Evolutionary conservation across 2,797 vertebrate species (phyloP).

Genomic region (Aplochiton taeniatus): DNA sequence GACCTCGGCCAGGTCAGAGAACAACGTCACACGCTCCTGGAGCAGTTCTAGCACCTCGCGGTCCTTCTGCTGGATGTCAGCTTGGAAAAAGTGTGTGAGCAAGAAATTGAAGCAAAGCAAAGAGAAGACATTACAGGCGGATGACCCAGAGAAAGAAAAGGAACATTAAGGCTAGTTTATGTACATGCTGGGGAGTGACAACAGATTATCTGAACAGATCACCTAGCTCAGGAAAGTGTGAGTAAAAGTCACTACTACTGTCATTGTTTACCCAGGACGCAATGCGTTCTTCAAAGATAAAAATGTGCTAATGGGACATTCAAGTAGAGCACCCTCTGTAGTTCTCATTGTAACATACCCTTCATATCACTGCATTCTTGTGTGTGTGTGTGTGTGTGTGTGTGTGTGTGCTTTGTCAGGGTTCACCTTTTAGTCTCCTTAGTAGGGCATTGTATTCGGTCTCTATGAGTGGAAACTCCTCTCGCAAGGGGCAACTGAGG

Average conservation of each 20-base stretch:
- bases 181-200: no score
- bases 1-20: constrained; percentile 83
- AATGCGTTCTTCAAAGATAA: no score
- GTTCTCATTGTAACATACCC: no score
- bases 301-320: no score
- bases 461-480: constrained; percentile 83
- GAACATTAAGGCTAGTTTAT: no score
- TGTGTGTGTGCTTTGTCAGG: constrained; percentile 3
- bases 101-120: background rate
- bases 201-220: no score
- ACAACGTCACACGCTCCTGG: constrained; percentile 80
- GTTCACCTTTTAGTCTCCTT: constrained; percentile 73
- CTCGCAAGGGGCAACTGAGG: constrained; percentile 78
- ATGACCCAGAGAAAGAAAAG: background rate
- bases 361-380: background rate
- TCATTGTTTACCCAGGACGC: no score
- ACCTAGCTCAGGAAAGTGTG: no score
- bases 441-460: constrained; percentile 78
- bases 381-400: background rate
- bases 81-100: constrained; percentile 44
- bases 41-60: constrained; percentile 82
- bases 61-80: constrained; percentile 85
- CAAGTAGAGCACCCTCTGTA: no score
- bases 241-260: no score
- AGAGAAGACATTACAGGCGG: background rate